Base-by-base conservation (phyloP, 2,888 invertebrate genomes). In the Pseudococcus longispinus region DNA sequence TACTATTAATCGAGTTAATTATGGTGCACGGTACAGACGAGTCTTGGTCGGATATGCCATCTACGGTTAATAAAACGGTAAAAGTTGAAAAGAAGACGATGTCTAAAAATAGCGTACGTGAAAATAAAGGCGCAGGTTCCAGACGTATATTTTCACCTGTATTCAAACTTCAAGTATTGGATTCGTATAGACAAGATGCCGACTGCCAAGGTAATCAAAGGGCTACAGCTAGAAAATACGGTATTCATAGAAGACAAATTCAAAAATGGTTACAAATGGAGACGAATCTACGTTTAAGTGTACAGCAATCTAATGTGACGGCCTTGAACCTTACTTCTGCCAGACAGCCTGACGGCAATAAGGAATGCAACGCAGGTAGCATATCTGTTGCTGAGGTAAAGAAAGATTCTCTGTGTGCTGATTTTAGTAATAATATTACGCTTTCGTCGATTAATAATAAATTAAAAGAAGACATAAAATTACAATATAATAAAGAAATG, bases 181-280 rank as follows among this genome's bases (percentile, higher is more conserved):
- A 96, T 91, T 96, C 96, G 77, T 97, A 96, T 91, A 93, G 96
- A 89, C 94, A 94, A 89, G 96, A 97, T 90, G 93, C 94, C 74
- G 96, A 96, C 91, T 96, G 96, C 91, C 95, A 96, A 90, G 96
- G 96, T 84, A 97, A 96, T 91, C 96, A 96, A 91, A 93, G 96
- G 85, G 96, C 96, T 3, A 97, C 96, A 23, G 96, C 96, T 88
- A 93, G 96, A 90, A 97, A 97, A 91, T 97, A 96, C 91, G 95
- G 96, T 88, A 96, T 97, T 89, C 96, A 97, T 91, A 93, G 96
- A 87, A 93, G 96, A 88, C 96, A 97, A 91, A 96, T 97, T 89
- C 96, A 97, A 91, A 96, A 97, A 92, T 97, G 96, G 96, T 92
- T 97, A 89, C 96, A 96, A 91, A 95, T 95, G 90, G 96, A 96